Evolutionary conservation across 2,888 invertebrate species (phyloP), one percentile per base, ranked within the genome.

Genomic region (Acanthococcus lagerstroemiae): DNA sequence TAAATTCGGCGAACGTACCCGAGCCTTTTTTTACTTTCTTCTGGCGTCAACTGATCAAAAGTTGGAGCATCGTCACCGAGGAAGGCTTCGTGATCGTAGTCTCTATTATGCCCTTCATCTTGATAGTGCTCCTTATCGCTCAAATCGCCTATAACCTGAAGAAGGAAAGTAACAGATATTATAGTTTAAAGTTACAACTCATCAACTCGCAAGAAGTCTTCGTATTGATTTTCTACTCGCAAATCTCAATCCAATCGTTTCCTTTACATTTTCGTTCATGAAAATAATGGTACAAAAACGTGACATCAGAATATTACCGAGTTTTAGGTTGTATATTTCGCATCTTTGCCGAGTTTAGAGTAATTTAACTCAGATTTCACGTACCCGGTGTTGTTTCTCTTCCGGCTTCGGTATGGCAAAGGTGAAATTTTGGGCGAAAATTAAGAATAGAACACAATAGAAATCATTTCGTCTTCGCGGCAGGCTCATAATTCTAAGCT

Each of bases 71-170:
- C 92, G 74, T 94, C 91, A 0, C 97, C 97, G 12, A 99, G 80
- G 76, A 99, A 97, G 0, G 95, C 95, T 75, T 97, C 96, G 74
- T 97, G 97, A 74, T 97, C 97, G 75, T 90, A 97, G 70, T 93
- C 90, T 57, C 85, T 79, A 76, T 96, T 90, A 73, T 93, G 93
- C 68, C 88, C 84, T 25, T 85, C 87, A 70, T 87, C 84, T 69
- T 83, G 81, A 72, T 83, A 91, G 74, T 95, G 95, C 70, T 88
- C 57, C 54, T 63, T 52, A 22, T 63, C 54, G 22, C 22, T 24
- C 5, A 48, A 3, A 7, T 45, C 46, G 4, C 15, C 19, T 5
- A 19, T 19, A 15, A 45, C 15, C 46, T 45, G 15, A 4, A 45
- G 19, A 45, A 45, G 15, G 4, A 45, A 6, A 17, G 4, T 17